A percentile compares a stretch with the other conserved stretches of the same genome.
These are phyloP conservation scores for Tricholauxania praeusta DNA, from an alignment of 2,888 invertebrate genomes.

Conservation along the genomic window DNA sequence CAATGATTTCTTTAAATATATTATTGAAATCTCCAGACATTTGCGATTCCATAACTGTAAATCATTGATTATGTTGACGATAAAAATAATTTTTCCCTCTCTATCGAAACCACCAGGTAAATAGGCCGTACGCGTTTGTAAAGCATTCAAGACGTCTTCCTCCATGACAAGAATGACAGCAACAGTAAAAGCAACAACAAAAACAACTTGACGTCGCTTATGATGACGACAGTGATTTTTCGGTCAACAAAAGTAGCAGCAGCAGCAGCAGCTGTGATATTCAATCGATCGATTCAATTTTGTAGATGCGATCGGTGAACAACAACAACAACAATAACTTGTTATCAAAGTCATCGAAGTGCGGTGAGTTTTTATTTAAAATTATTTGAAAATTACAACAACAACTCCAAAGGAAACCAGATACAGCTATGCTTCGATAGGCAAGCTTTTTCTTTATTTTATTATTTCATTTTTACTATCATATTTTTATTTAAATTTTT, in stretches of 20 bases:
- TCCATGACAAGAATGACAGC: constrained; percentile 66
- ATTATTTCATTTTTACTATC: not conserved
- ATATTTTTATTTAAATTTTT: constrained; percentile 1
- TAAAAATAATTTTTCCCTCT: constrained; percentile 74
- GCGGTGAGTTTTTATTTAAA: not conserved
- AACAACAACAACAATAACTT: constrained; percentile 27
- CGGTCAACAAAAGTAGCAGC: constrained; percentile 11
- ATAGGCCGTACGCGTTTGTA: constrained; percentile 73
- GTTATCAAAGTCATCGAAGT: constrained; percentile 32
- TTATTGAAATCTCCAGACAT: constrained; percentile 64
- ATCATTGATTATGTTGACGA: constrained; percentile 74
- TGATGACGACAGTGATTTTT: constrained; percentile 24
- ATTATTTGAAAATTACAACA: not conserved
- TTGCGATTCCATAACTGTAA: constrained; percentile 69
- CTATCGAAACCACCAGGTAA: constrained; percentile 77
- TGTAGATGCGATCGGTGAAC: too few relatives aligned
- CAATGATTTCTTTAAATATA: constrained; percentile 65
- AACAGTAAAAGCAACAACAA: not conserved
- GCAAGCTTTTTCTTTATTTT: constrained; percentile 14
- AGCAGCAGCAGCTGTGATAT: constrained; percentile 28
- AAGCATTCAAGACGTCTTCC: constrained; percentile 71
- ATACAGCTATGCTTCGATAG: constrained; percentile 16
- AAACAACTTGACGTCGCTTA: not conserved
- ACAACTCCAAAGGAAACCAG: constrained; percentile 10
- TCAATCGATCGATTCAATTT: not conserved